A percentile compares a stretch with the other conserved stretches of the same genome.
phyloP scores from a whole-genome alignment of 2,888 invertebrate species.

The Argynnis bischoffii region DNA sequence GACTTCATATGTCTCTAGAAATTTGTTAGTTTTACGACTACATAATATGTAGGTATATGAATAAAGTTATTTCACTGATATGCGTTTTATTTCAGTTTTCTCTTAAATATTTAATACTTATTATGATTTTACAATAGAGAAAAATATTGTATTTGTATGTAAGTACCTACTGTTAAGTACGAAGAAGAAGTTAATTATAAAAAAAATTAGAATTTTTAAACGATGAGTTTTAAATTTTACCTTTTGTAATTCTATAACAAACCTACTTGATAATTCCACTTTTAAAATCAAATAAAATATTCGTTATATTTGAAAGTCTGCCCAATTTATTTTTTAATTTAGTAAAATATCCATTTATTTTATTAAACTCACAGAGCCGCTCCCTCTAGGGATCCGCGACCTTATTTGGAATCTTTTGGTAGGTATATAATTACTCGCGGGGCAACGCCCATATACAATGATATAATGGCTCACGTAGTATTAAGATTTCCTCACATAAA shows the following conservation, averaged over 20 bases:
- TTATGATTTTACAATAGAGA: neutral
- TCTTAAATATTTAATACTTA: neutral
- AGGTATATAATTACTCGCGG: constrained; percentile 36
- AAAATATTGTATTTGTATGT: too few species aligned
- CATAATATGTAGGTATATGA: constrained; percentile 1
- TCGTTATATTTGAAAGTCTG: neutral
- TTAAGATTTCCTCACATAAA: constrained; percentile 2
- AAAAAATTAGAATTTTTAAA: too few species aligned
- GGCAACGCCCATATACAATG: constrained; percentile 18
- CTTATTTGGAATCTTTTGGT: constrained; percentile 34
- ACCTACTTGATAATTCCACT: neutral
- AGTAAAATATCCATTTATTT: constrained; percentile 26
- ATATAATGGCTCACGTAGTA: constrained; percentile 1
- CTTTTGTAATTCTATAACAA: too few species aligned
- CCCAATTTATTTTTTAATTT: constrained; percentile 24
- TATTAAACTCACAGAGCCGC: constrained; percentile 22
- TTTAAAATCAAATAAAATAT: neutral
- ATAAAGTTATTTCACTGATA: neutral
- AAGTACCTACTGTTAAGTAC: too few species aligned
- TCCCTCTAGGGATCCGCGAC: constrained; percentile 34
- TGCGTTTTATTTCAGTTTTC: neutral
- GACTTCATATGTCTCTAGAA: too few species aligned
- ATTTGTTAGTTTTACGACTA: neutral
- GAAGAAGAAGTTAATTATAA: too few species aligned
- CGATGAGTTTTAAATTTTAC: too few species aligned